These are phyloP conservation scores for Pseudeuparius sepicola DNA, from an alignment of 2,888 invertebrate species.

Conservation along the genomic window DNA sequence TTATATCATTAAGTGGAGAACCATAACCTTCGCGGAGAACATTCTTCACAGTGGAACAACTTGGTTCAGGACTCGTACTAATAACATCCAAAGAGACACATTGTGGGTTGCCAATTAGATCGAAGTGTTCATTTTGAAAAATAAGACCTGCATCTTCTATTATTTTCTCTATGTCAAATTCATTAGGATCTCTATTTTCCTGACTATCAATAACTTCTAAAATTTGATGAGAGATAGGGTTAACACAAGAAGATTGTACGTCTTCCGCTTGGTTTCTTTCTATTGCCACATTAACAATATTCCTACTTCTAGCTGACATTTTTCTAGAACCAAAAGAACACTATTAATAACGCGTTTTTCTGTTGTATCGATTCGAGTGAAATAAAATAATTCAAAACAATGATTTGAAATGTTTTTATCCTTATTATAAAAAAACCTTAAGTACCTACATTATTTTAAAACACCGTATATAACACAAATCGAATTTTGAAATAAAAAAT, in stretches of 20 bases:
- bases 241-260: slow-evolving; percentile 5
- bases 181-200: slow-evolving; percentile 6
- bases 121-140: background rate
- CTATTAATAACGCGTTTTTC: too few species aligned
- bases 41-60: slow-evolving; percentile 4
- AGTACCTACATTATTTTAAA: too few species aligned
- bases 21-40: slow-evolving; percentile 4
- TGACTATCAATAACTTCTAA: slow-evolving; percentile 2
- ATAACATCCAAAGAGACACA: slow-evolving; percentile 2
- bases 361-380: too few species aligned
- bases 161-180: slow-evolving; percentile 4
- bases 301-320: slow-evolving; percentile 6
- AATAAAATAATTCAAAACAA: too few species aligned
- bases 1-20: slow-evolving; percentile 3
- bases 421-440: too few species aligned
- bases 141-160: slow-evolving; percentile 7
- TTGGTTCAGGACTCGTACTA: background rate
- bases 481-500: too few species aligned
- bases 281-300: slow-evolving; percentile 5
- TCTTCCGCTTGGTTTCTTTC: slow-evolving; percentile 3
- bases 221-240: slow-evolving; percentile 5
- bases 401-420: too few species aligned
- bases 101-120: slow-evolving; percentile 3
- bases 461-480: too few species aligned
- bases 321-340: too few species aligned